These are phyloP conservation scores for Oenanthe oenanthe DNA, from an alignment of 2,113 vertebrate species.

Conservation along the genomic window DNA sequence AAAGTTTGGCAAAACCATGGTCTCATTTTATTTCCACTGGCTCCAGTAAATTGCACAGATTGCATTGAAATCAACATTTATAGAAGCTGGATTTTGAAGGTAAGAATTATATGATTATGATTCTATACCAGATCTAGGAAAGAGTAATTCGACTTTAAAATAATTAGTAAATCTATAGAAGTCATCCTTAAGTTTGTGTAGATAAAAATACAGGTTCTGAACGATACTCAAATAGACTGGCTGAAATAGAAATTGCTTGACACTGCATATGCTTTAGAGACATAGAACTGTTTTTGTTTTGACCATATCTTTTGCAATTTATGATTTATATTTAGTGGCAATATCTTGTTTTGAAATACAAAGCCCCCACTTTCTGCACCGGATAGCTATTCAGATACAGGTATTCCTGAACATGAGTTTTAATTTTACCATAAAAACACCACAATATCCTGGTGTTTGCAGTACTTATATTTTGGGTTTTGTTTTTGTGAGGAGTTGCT, in stretches of 20 bases:
- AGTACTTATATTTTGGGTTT: background rate
- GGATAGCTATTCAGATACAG: background rate
- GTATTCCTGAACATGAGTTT: background rate
- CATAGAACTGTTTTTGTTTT: background rate
- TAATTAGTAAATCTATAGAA: background rate
- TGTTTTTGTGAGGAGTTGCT: background rate
- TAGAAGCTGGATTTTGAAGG: background rate
- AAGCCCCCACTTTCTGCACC: rapidly evolving
- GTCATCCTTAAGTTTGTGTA: background rate
- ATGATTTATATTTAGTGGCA: background rate
- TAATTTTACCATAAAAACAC: background rate
- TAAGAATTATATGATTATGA: background rate
- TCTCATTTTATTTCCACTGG: background rate
- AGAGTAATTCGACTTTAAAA: background rate
- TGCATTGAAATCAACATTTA: background rate
- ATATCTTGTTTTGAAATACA: background rate
- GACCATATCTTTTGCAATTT: background rate
- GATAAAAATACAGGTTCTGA: background rate
- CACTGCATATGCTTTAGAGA: background rate
- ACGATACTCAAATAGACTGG: background rate
- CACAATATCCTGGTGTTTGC: background rate
- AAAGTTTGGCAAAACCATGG: background rate
- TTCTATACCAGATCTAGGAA: background rate
- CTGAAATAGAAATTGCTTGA: background rate
- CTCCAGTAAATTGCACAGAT: background rate